Conservation (phyloP, 2,888 invertebrate species). For the Drosophila setosimentum region DNA sequence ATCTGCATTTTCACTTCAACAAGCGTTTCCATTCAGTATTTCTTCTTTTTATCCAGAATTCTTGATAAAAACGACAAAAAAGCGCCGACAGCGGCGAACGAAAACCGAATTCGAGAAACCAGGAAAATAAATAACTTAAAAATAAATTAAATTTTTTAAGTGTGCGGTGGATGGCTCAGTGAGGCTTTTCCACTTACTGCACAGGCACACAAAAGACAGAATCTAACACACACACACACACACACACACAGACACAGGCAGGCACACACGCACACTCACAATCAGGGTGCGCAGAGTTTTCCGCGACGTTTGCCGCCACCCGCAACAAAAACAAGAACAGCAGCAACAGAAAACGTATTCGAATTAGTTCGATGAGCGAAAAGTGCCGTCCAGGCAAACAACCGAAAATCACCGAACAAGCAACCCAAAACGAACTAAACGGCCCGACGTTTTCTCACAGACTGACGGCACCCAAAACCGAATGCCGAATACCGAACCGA, state of each 20-base stretch:
- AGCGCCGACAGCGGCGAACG: conserved; percentile 50
- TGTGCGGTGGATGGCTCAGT: conserved; percentile 54
- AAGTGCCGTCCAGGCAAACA: conserved; percentile 44
- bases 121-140: conserved; percentile 70
- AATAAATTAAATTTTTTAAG: conserved; percentile 72
- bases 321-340: conserved; percentile 41
- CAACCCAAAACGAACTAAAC: conserved; percentile 63
- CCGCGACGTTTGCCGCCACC: conserved; percentile 63
- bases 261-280: conserved; percentile 37
- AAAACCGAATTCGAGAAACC: conserved; percentile 28
- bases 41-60: conserved; percentile 68
- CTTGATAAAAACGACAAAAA: conserved; percentile 50
- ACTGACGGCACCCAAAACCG: conserved; percentile 68
- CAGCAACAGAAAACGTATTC: conserved; percentile 21
- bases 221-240: conserved; percentile 19
- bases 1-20: conserved; percentile 15
- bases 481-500: conserved; percentile 27
- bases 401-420: conserved; percentile 23
- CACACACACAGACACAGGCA: conserved; percentile 16
- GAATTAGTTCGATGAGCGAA: conserved; percentile 62
- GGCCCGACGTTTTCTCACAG: conserved; percentile 83
- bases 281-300: conserved; percentile 69
- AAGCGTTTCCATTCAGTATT: conserved; percentile 64
- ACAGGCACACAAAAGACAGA: conserved; percentile 26
- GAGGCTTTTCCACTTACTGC: conserved; percentile 65